Percentiles rank a stretch among this genome's conserved stretches.
These are phyloP conservation scores for Lasioglossum baleicum DNA, from an alignment of 1,140 invertebrate genomes.

Conservation along the genomic window DNA sequence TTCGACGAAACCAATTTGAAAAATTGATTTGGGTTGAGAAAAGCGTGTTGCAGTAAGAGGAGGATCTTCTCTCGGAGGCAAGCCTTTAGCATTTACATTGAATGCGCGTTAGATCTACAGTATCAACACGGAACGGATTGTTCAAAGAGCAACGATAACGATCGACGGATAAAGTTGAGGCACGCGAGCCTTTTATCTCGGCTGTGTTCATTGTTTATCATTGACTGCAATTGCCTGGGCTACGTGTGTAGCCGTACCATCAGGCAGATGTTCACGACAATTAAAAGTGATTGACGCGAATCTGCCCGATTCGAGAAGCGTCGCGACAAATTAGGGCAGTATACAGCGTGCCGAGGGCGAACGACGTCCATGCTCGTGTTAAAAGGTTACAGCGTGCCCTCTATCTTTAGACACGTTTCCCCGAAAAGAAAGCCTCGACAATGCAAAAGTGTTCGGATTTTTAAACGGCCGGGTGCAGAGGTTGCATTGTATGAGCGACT, in stretches of 20 bases:
- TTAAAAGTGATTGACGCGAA: constrained; percentile 67
- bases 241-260: constrained; percentile 27
- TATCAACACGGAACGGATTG: not conserved
- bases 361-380: constrained; percentile 27
- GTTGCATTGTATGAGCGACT: not conserved
- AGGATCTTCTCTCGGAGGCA: not conserved
- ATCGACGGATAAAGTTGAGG: constrained; percentile 22
- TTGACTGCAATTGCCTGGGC: constrained; percentile 24
- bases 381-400: constrained; percentile 43
- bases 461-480: constrained; percentile 16
- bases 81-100: not conserved
- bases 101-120: not conserved
- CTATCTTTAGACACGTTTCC: constrained; percentile 57
- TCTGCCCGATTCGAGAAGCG: constrained; percentile 48
- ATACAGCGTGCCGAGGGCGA: constrained; percentile 24
- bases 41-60: not conserved
- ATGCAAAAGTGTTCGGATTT: constrained; percentile 29
- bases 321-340: constrained; percentile 38
- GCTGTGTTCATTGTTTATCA: constrained; percentile 41
- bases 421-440: constrained; percentile 22
- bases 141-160: constrained; percentile 6
- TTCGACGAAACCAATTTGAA: too few relatives aligned
- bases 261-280: constrained; percentile 59
- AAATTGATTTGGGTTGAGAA: too few relatives aligned
- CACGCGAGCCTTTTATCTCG: constrained; percentile 30